Evolutionary conservation across 2,888 invertebrate species (phyloP).

Genomic region (Cyclophora punctaria): DNA sequence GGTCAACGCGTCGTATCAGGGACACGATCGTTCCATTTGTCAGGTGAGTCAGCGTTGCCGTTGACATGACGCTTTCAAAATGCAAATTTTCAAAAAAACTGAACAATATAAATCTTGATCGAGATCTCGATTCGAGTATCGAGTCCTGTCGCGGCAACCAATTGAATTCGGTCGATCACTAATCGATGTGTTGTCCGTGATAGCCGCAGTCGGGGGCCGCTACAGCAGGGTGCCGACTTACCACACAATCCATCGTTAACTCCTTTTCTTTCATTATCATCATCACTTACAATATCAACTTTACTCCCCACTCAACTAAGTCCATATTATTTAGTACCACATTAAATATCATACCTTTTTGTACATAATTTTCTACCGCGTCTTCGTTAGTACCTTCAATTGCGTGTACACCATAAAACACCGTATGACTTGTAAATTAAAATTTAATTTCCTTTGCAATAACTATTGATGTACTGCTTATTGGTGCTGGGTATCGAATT

Average conservation of each 20-base stretch:
- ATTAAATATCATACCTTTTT: slow-evolving; percentile 64
- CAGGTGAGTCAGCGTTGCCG: slow-evolving; percentile 72
- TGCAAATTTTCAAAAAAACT: slow-evolving; percentile 70
- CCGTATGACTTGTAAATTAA: slow-evolving; percentile 46
- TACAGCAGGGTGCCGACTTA: slow-evolving; percentile 75
- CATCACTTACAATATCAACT: slow-evolving; percentile 57
- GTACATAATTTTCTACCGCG: slow-evolving; percentile 67
- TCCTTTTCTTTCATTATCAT: slow-evolving; percentile 71
- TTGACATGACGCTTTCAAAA: slow-evolving; percentile 72
- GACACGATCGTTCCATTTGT: slow-evolving; percentile 71
- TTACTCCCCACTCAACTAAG: slow-evolving; percentile 47
- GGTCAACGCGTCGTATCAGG: slow-evolving; percentile 70
- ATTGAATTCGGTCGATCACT: slow-evolving; percentile 76
- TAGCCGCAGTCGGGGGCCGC: slow-evolving; percentile 71
- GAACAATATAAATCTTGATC: slow-evolving; percentile 70
- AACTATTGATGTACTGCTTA: slow-evolving; percentile 35
- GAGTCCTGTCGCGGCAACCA: slow-evolving; percentile 63
- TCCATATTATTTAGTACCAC: slow-evolving; percentile 48
- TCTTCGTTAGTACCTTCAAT: slow-evolving; percentile 61
- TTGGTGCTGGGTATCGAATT: slow-evolving; percentile 41
- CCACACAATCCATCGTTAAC: slow-evolving; percentile 76
- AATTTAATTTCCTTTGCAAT: slow-evolving; percentile 42
- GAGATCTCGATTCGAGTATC: slow-evolving; percentile 61
- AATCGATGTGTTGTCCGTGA: slow-evolving; percentile 76
- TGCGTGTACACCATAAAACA: slow-evolving; percentile 38